A percentile compares a stretch with the other conserved stretches of the same genome.
Evolutionary conservation across 1,140 invertebrate genomes (phyloP).

Genomic region (Temnothorax longispinosus): DNA sequence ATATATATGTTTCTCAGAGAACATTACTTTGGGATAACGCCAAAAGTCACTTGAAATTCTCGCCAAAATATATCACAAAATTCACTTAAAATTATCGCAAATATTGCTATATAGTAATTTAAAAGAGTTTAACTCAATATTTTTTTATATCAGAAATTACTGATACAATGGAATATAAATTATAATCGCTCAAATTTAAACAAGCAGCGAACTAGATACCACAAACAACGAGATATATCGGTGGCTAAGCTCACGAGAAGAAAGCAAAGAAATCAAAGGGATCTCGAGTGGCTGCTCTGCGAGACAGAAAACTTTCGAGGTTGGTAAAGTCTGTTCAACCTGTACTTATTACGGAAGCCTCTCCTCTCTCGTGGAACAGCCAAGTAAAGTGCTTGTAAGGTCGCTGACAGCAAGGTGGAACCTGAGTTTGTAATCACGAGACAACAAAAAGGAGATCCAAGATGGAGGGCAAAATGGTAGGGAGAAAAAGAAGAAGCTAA

Average conservation of each 20-base stretch:
- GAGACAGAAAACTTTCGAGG: slow-evolving; percentile 38
- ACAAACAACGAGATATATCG: slow-evolving; percentile 12
- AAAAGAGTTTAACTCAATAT: neutral
- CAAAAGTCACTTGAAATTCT: neutral
- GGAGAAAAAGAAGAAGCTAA: neutral
- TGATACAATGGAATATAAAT: neutral
- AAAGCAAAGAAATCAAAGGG: slow-evolving; percentile 63
- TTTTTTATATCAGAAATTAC: neutral
- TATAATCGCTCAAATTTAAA: neutral
- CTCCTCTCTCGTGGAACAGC: slow-evolving; percentile 34
- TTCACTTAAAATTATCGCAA: neutral
- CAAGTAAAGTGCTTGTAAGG: slow-evolving; percentile 52
- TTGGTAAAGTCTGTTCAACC: slow-evolving; percentile 62
- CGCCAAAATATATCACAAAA: neutral
- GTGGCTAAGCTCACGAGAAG: neutral
- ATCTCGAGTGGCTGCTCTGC: slow-evolving; percentile 39
- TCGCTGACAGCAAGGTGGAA: slow-evolving; percentile 27
- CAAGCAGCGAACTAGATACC: neutral
- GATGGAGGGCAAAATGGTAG: neutral
- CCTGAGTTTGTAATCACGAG: slow-evolving; percentile 64
- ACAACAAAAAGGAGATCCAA: slow-evolving; percentile 39
- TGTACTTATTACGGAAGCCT: slow-evolving; percentile 62
- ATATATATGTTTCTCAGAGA: neutral
- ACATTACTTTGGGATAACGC: neutral
- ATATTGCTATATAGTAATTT: neutral